Evolutionary conservation across 2,888 invertebrate genomes (phyloP), one percentile per base, ranked within the genome.

Genomic region (Ormyrus pomaceus): DNA sequence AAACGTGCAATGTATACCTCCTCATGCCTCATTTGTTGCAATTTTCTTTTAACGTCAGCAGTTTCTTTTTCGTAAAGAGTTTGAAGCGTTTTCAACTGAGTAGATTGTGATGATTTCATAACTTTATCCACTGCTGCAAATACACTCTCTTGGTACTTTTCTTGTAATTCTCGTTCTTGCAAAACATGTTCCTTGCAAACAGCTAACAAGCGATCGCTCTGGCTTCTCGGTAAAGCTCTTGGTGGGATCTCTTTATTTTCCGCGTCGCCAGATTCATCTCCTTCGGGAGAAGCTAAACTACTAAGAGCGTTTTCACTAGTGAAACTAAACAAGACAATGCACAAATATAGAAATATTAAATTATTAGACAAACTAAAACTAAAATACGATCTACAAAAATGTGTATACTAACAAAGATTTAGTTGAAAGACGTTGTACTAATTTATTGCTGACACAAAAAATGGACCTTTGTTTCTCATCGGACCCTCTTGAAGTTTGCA

Each of bases 111-210:
- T 73, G 92, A 91, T 84, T 94, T 93, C 92, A 97, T 93, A 66
- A 95, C 94, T 91, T 97, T 97, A 86, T 97, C 97, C 0, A 96
- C 93, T 51, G 94, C 93, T 10, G 93, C 91, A 89, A 94, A 96
- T 83, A 96, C 94, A 83, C 93, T 92, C 86, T 97, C 96, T 89
- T 96, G 96, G 91, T 96, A 97, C 87, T 96, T 95, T 88, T 96
- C 95, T 69, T 95, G 94, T 82, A 98, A 90, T 82, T 96, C 96
- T 65, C 94, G 93, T 89, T 96, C 96, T 79, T 94, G 94, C 51
- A 93, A 91, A 55, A 95, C 93, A 82, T 95, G 95, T 82, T 95
- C 95, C 77, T 93, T 93, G 84, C 93, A 93, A 1, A 94, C 92
- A 0, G 93, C 92, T 58, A 95, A 88, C 75, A 95, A 86, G 6